Conservation (phyloP, 1,140 invertebrate species). For the Pseudomyrmex concolor region DNA sequence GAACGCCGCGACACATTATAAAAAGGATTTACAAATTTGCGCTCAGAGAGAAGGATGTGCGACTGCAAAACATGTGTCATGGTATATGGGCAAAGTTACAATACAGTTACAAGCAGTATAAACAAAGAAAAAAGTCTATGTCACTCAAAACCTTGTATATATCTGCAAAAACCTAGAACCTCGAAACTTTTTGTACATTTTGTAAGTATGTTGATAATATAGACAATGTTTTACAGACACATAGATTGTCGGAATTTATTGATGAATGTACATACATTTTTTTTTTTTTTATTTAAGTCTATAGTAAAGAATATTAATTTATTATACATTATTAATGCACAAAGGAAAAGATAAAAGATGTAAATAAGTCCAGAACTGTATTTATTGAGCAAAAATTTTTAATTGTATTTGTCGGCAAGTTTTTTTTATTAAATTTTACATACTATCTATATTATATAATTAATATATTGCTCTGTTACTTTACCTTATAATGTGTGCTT, state of each 20-base stretch:
- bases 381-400: conserved; percentile 33
- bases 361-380: conserved; percentile 8
- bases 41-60: conserved; percentile 85
- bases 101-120: conserved; percentile 85
- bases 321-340: too few species aligned
- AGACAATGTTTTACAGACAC: conserved; percentile 22
- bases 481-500: conserved; percentile 27
- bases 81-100: conserved; percentile 93
- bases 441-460: conserved; percentile 32
- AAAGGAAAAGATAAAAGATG: neutral
- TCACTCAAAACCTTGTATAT: conserved; percentile 1
- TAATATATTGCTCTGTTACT: conserved; percentile 37
- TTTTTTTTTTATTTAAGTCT: too few species aligned
- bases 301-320: too few species aligned
- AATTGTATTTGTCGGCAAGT: conserved; percentile 38
- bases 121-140: conserved; percentile 48
- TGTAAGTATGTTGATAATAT: conserved; percentile 35
- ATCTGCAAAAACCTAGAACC: neutral
- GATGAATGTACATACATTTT: neutral
- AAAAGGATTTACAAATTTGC: conserved; percentile 87
- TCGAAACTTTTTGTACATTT: neutral
- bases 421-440: conserved; percentile 52
- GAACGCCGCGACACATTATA: conserved; percentile 88
- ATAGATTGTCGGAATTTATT: neutral
- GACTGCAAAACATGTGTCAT: conserved; percentile 91